Base-by-base conservation (phyloP, 2,888 invertebrate genomes). In the Pycnomerus fuliginosus region DNA sequence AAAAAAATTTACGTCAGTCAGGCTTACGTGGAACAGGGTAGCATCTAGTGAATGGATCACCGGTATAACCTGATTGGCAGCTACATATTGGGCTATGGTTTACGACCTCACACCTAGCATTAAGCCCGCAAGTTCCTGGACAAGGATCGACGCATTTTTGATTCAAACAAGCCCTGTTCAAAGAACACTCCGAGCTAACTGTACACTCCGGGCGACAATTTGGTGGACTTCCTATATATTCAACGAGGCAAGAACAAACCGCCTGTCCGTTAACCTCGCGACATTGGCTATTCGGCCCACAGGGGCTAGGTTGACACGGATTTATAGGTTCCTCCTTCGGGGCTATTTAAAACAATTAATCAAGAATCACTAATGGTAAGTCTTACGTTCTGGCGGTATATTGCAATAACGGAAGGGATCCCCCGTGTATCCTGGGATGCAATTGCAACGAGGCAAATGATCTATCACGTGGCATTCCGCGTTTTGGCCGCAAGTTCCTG, bases 401-500 rank as follows among this genome's bases (percentile, higher is more conserved):
- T 45, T 60, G 54, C 75, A 76, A 40, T 66, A 69, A 36, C 63
- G 60, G 53, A 75, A 76, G 3, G 76, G 75, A 64, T 84, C 82
- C 43, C 83, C 85, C 29, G 78, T 80, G 59, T 75, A 84, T 47
- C 84, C 84, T 16, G 70, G 60, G 38, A 76, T 69, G 62, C 88
- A 88, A 41, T 75, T 76, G 62, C 88, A 88, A 40, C 74, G 77
- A 1, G 87, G 85, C 32, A 80, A 71, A 67, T 89, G 89, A 59
- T 84, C 84, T 7, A 85, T 74, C 12, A 85, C 83, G 78, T 83
- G 82, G 62, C 89, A 90, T 37, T 80, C 74, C 14, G 89, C 86
- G 60, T 86, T 84, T 52, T 80, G 77, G 3, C 87, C 88, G 64
- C 90, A 90, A 25, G 82, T 82, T 54, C 87, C 88, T 2, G 85